These are phyloP conservation scores for Euzophera pinguis DNA, from an alignment of 2,888 invertebrate species.

Conservation along the genomic window DNA sequence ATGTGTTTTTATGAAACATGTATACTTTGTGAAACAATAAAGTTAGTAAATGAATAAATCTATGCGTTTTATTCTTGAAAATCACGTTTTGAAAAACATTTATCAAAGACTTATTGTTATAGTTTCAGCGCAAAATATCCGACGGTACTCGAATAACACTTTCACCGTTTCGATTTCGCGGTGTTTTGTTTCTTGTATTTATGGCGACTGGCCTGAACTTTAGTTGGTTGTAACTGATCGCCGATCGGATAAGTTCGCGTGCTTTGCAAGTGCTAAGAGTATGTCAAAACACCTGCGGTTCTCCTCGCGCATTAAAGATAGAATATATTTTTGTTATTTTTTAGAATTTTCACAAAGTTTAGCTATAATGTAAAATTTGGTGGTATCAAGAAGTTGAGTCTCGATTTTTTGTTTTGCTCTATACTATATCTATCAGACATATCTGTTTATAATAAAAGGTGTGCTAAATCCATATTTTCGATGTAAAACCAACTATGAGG, in stretches of 20 bases:
- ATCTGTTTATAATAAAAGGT: too few species aligned
- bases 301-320: not conserved
- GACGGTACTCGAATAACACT: not conserved
- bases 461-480: too few species aligned
- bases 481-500: too few species aligned
- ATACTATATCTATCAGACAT: too few species aligned
- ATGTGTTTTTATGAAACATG: too few species aligned
- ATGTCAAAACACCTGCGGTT: constrained; percentile 1
- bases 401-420: too few species aligned
- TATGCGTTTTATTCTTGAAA: not conserved
- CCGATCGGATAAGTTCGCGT: not conserved
- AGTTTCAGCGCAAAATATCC: constrained; percentile 1
- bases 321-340: not conserved
- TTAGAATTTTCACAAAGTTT: too few species aligned
- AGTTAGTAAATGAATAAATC: too few species aligned
- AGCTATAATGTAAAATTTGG: too few species aligned
- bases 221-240: not conserved
- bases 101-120: not conserved
- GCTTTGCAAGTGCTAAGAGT: not conserved
- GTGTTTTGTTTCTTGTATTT: constrained; percentile 1
- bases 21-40: too few species aligned
- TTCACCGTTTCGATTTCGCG: not conserved
- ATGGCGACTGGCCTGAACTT: constrained; percentile 3
- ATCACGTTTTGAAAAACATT: not conserved
- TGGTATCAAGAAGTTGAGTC: too few species aligned